A percentile compares a stretch with the other conserved stretches of the same genome.
Conservation (phyloP, 2,888 invertebrate genomes). For the Ditula angustiorana region DNA sequence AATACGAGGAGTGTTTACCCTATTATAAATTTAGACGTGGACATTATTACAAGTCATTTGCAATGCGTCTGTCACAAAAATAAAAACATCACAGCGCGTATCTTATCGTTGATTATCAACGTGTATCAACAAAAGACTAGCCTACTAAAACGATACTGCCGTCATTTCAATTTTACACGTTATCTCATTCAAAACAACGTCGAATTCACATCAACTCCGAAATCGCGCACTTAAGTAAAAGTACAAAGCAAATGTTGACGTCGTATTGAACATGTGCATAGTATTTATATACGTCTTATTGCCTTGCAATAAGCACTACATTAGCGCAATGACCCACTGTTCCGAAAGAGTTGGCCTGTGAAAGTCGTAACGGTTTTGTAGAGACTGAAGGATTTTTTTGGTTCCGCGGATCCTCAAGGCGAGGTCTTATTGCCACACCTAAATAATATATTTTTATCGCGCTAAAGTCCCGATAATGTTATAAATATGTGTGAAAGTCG, state of each 20-base stretch:
- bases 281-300: constrained; percentile 4
- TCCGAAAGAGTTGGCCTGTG: neutral
- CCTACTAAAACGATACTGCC: neutral
- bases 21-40: too few species aligned
- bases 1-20: too few species aligned
- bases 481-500: too few species aligned
- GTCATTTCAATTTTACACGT: neutral
- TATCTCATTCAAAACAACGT: neutral
- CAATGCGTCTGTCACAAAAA: neutral
- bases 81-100: neutral
- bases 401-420: too few species aligned
- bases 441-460: too few species aligned
- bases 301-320: constrained; percentile 15
- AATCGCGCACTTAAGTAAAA: constrained; percentile 11
- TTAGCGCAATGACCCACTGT: constrained; percentile 6
- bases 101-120: neutral
- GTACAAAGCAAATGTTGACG: constrained; percentile 19
- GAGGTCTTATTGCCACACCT: too few species aligned
- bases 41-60: too few species aligned
- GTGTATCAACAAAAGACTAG: neutral
- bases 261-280: constrained; percentile 8
- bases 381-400: too few species aligned
- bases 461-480: too few species aligned
- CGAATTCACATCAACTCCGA: too few species aligned
- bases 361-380: constrained; percentile 13